Base-by-base conservation (phyloP, 2,888 invertebrate genomes). In the Limenitis camilla region DNA sequence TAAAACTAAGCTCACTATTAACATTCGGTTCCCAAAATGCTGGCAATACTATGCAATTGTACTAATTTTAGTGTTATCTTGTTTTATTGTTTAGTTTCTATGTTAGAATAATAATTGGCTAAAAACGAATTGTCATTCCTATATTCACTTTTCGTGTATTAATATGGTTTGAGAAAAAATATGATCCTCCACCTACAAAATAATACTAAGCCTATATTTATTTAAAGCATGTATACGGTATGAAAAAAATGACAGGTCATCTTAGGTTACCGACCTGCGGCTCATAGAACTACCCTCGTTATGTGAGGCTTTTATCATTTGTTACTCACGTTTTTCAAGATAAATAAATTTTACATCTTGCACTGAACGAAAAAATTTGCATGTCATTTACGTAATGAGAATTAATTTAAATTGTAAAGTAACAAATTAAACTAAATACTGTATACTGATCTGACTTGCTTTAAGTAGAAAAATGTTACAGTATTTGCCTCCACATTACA, bases 261-360 rank as follows among this genome's bases (percentile, higher is more conserved):
- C 58, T 68, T 68, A 59, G 75, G 76, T 75, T 75, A 69, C 66
- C 66, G 75, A 67, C 74, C 78, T 67, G 73, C 74, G 74, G 77
- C 74, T 80, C 76, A 76, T 66, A 64, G 68, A 77, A 75, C 76
- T 73, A 76, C 74, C 76, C 77, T 36, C 28, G 10, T 42, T 36
- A 41, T 10, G 4, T 38, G 8, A 29, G 9, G 6, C 7, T 6
- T 27, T 35, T 19, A 28, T 29, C 28, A 45, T 36, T 45, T 29
- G 36, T 28, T 28, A 27, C 10, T 33, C 28, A 29, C 35, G 11
- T 29, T 28, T 8, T 35, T 35, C 35, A 9, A 6, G 10, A 35
- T 10, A 35, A 35, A 4, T 10, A 10, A 35, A 2, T 35, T 35
- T 35, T 10, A 8, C 6, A 36, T 10, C 10, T 36, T 10, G 9